Evolutionary conservation across 2,113 vertebrate species (phyloP), one percentile per base, ranked within the genome.

Genomic region (Eubucco bourcierii): DNA sequence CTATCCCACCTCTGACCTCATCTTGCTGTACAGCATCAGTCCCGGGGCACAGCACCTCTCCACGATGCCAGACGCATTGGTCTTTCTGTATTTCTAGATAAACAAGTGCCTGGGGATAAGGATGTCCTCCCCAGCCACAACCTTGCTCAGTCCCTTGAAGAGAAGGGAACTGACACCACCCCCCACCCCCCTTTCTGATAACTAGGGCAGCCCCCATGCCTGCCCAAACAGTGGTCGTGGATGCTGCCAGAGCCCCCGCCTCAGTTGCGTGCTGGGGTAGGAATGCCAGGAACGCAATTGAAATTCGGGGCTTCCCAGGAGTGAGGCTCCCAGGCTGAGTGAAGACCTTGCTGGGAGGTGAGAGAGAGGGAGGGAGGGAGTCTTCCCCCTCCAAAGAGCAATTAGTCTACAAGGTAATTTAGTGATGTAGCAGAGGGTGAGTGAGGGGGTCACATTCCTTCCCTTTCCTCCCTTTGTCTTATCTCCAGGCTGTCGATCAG

Each of bases 401-500:
- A 75, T 82, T 83, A 68, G 46, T 88, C 89, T 75, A 29, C 53
- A 55, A 87, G 71, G 80, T 93, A 87, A 95, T 96, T 91, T 94
- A 96, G 96, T 84, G 64, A 65, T 1, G 1, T 2, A 1, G 64
- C 5, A 56, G 55, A 56, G 81, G 73, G 68, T 70, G 82, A 63
- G 47, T 4, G 16, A 28, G 70, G 29, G 47, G 93, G 70, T 91
- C 8, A 4, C 61, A 94, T 96, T 97, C 96, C 92, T 82, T 90
- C 89, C 68, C 46, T 94, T n/a, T 1, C 85, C 78, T 90, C 71
- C 72, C 25, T 20, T 78, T 3, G 7, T 85, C 70, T 95, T 95
- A 95, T 97, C 97, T 97, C 79, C 1, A 0, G 59, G 83, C 83
- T 87, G 87, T 88, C 4, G 3, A 50, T n/a, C 2, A 6, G 65